These are phyloP conservation scores for Rotaria magnacalcarata DNA, from an alignment of 2,888 invertebrate genomes.

Conservation along the genomic window DNA sequence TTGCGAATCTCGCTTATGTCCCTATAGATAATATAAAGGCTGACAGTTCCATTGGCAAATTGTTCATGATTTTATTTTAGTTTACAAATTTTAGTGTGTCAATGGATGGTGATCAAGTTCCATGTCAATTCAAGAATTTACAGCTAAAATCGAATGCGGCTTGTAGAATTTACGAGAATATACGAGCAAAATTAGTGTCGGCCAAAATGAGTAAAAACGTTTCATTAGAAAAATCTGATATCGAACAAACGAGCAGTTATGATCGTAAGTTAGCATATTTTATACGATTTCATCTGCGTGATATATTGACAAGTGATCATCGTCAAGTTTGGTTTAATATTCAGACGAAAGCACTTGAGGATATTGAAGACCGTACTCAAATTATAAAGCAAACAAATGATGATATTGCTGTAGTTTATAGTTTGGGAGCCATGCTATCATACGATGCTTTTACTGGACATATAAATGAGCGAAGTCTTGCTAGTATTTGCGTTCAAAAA, in stretches of 20 bases:
- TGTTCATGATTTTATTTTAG: neutral
- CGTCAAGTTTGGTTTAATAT: constrained; percentile 1
- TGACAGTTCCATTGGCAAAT: too few species aligned
- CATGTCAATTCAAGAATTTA: neutral
- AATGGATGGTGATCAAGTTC: neutral
- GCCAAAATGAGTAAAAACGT: neutral
- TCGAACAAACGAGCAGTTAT: neutral
- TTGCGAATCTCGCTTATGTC: too few species aligned
- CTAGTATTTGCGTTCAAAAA: neutral
- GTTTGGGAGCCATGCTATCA: neutral
- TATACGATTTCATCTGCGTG: neutral
- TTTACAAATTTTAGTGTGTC: neutral
- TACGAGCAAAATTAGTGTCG: neutral
- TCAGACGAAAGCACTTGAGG: neutral
- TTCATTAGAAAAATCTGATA: neutral
- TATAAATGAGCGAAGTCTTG: neutral
- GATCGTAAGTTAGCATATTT: neutral
- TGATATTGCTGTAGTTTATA: neutral
- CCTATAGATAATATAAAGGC: too few species aligned
- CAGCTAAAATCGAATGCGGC: neutral
- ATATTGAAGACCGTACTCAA: neutral
- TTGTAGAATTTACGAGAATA: neutral
- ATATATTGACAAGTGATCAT: constrained; percentile 3
- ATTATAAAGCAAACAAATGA: neutral
- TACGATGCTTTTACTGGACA: neutral